Base-by-base conservation (phyloP, 2,888 invertebrate species). In the Diabrotica balteata region DNA sequence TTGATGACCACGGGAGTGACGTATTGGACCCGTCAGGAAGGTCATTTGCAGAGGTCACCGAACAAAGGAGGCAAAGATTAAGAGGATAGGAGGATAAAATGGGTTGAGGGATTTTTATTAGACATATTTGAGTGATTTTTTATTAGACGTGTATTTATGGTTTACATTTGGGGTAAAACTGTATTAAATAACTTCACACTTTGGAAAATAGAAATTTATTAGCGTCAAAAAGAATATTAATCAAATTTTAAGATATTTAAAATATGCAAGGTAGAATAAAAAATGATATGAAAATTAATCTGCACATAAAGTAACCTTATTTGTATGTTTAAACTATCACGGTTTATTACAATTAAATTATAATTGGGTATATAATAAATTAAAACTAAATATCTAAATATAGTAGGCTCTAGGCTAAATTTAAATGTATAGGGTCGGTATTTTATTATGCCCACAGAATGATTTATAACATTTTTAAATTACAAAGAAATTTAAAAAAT, bases 1-100 rank as follows among this genome's bases (percentile, higher is more conserved):
- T 63, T 59, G 63, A 67, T 67, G 67, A 63, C 63, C 67, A 59
- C 63, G 63, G 59, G 59, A 54, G 59, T 67, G 67, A 67, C 58
- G 67, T 63, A 63, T 67, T 63, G 53, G 32, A 32, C 49, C 53
- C 22, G 67, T 49, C 53, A 67, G 51, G 53, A 59, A 63, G 67
- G 67, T 67, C 58, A 63, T 64, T 64, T 52, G 45, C 55, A 64
- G 58, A 64, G 66, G 66, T 60, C 66, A 45, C 61, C 47, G 61
- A 66, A 66, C 66, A 66, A 61, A 66, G 66, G 55, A 61, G 43
- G 43, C 61, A 55, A 47, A 59, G 55, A 55, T 57, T 57, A 59
- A 45, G 46, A 52, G 60, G 59, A 64, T 43, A 17, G 44, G 45
- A 44, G 17, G 55, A 57, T 57, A 17, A 44, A 57, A 44, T 45